A percentile compares a stretch with the other conserved stretches of the same genome.
These are phyloP conservation scores for Urocynchramus pylzowi DNA, from an alignment of 2,113 vertebrate species.

Conservation along the genomic window DNA sequence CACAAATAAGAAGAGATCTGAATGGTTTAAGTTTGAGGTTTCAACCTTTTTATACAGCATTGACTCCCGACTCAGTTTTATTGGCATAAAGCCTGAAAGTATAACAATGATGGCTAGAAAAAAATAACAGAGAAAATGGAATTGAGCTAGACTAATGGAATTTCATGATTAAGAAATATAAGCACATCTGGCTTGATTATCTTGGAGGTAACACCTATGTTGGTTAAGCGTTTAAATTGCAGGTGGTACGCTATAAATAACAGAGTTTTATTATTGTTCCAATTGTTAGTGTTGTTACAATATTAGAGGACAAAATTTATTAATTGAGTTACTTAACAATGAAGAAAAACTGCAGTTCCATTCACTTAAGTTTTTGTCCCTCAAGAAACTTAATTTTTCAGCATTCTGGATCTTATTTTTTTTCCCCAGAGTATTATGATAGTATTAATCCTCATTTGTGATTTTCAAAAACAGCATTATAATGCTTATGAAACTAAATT, in stretches of 20 bases:
- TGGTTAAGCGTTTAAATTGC: background rate
- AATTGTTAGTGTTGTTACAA: background rate
- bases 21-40: slow-evolving; percentile 18
- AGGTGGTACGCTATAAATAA: background rate
- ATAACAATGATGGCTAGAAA: background rate
- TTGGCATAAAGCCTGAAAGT: background rate
- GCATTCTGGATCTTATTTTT: background rate
- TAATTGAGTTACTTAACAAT: background rate
- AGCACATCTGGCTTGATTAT: background rate
- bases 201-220: background rate
- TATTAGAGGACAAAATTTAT: background rate
- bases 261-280: background rate
- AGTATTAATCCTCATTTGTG: background rate
- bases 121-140: background rate
- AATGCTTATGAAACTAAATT: slow-evolving; percentile 31
- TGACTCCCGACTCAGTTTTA: slow-evolving; percentile 28
- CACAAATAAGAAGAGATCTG: background rate
- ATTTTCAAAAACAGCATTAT: slow-evolving; percentile 29
- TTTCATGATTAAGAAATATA: background rate
- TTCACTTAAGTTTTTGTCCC: background rate
- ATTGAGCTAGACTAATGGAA: background rate
- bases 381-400: background rate
- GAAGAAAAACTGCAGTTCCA: background rate
- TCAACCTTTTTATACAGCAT: background rate
- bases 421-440: background rate